A percentile compares a stretch with the other conserved stretches of the same genome.
These are phyloP conservation scores for Polyploca ridens DNA, from an alignment of 2,888 invertebrate genomes.

Conservation along the genomic window DNA sequence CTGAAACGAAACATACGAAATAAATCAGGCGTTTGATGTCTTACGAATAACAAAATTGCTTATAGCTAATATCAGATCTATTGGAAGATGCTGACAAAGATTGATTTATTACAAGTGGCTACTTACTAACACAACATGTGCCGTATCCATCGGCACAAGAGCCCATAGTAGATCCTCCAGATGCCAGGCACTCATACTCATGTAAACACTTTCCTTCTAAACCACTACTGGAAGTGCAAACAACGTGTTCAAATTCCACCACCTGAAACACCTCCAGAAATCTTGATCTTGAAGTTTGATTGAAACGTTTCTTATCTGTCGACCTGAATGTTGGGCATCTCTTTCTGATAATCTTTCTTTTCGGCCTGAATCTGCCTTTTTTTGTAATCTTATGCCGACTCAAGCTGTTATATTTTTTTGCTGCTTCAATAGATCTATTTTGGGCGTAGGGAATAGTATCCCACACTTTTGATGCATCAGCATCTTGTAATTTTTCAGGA, in stretches of 20 bases:
- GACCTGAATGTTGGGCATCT: constrained; percentile 41
- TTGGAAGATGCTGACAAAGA: neutral
- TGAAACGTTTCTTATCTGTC: constrained; percentile 33
- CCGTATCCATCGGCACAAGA: constrained; percentile 90
- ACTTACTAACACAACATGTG: constrained; percentile 91
- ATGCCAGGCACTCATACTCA: constrained; percentile 86
- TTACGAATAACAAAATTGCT: too few relatives aligned
- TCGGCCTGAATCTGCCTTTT: constrained; percentile 32
- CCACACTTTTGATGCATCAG: neutral
- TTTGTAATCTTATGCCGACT: constrained; percentile 39
- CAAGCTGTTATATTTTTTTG: constrained; percentile 39
- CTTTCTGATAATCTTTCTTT: constrained; percentile 44
- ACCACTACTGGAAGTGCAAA: constrained; percentile 83
- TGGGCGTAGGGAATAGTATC: constrained; percentile 9
- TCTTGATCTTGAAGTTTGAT: constrained; percentile 41
- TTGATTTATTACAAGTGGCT: constrained; percentile 8
- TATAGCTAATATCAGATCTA: too few relatives aligned
- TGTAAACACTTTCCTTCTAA: constrained; percentile 90
- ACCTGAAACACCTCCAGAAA: constrained; percentile 89
- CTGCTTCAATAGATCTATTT: constrained; percentile 20
- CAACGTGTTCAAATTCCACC: constrained; percentile 87
- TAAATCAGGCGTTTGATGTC: neutral
- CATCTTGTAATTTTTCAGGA: constrained; percentile 11
- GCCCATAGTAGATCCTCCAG: constrained; percentile 87
- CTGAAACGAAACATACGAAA: constrained; percentile 66